phyloP scores from a whole-genome alignment of 2,113 vertebrate genomes.

The Dunckerocampus dactyliophorus region DNA sequence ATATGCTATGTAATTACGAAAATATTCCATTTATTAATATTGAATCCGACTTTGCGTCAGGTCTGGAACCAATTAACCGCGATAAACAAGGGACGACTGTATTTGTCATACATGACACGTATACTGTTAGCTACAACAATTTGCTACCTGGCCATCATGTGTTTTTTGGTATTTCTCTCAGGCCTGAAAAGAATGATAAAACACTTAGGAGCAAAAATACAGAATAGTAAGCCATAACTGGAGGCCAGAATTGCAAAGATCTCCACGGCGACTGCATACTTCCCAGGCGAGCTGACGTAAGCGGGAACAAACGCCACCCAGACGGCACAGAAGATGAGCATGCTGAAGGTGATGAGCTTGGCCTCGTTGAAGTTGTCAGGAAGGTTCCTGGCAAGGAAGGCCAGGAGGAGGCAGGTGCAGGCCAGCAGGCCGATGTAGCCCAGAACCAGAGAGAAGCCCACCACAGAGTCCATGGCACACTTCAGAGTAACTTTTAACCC shows the following conservation, averaged over 20 bases:
- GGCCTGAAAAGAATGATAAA: constrained; percentile 73
- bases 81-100: no score
- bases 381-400: constrained; percentile 73
- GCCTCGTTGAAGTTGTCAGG: constrained; percentile 63
- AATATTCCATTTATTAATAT: no score
- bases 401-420: constrained; percentile 63
- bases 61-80: no score
- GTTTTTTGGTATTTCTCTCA: constrained; percentile 67
- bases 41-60: no score
- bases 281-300: constrained; percentile 68
- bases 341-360: constrained; percentile 75
- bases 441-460: constrained; percentile 68
- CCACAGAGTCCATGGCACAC: constrained; percentile 64
- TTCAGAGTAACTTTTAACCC: constrained; percentile 65
- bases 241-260: constrained; percentile 73
- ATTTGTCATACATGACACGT: no score
- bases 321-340: constrained; percentile 74
- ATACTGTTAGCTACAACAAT: no score
- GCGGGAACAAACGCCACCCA: constrained; percentile 72
- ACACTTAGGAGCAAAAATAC: constrained; percentile 72
- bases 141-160: constrained; percentile 58
- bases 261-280: constrained; percentile 64
- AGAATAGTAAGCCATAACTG: constrained; percentile 61
- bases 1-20: no score
- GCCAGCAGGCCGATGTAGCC: constrained; percentile 75